phyloP scores from a whole-genome alignment of 1,140 invertebrate genomes.

The Lasaia peninsularis region DNA sequence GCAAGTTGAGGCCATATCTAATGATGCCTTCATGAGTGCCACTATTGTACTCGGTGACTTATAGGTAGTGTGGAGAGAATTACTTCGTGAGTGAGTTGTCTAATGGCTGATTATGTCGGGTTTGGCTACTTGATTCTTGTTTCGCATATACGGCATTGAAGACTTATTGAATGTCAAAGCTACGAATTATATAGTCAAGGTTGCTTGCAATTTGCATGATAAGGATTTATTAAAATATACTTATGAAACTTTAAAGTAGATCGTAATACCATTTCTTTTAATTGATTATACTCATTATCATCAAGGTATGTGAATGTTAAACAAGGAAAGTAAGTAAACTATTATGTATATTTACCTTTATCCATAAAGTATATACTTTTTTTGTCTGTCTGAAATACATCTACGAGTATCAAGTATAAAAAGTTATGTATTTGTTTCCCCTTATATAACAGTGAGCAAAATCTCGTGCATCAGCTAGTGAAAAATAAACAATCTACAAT shows the following conservation, averaged over 20 bases:
- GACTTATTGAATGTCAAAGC: slow-evolving; percentile 51
- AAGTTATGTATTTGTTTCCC: too few species aligned
- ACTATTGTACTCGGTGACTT: slow-evolving; percentile 43
- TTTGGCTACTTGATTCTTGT: slow-evolving; percentile 33
- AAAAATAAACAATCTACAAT: not conserved
- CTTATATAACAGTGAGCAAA: too few species aligned
- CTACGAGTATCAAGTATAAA: too few species aligned
- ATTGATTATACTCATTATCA: too few species aligned
- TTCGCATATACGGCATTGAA: slow-evolving; percentile 41
- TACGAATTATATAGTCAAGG: slow-evolving; percentile 13
- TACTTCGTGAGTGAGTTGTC: slow-evolving; percentile 37
- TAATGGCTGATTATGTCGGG: slow-evolving; percentile 46
- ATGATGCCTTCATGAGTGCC: slow-evolving; percentile 47
- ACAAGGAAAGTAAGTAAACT: too few species aligned
- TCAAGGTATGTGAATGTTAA: too few species aligned
- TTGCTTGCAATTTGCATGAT: slow-evolving; percentile 9
- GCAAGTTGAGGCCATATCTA: slow-evolving; percentile 57
- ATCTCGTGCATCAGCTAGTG: too few species aligned
- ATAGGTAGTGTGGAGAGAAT: slow-evolving; percentile 34
- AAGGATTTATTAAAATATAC: not conserved
- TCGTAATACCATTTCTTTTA: too few species aligned
- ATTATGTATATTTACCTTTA: too few species aligned
- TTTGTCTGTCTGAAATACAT: too few species aligned
- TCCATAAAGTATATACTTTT: too few species aligned
- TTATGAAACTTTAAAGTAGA: too few species aligned